Evolutionary conservation across 2,113 vertebrate genomes (phyloP).

Genomic region (Xiphorhynchus elegans): DNA sequence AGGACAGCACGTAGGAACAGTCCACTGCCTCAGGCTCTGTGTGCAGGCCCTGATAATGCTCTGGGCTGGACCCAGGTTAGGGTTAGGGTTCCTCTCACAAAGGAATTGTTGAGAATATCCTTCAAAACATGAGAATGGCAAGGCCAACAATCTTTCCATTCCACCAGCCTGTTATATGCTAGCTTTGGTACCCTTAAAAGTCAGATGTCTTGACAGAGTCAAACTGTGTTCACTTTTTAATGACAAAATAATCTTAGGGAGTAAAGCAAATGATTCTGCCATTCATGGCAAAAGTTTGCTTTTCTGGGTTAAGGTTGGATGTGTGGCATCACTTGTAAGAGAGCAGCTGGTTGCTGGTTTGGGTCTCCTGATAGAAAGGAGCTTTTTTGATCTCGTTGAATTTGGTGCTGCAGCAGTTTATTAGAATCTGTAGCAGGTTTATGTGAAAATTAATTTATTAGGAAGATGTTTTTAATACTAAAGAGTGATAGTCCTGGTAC

Average conservation of each 20-base stretch:
- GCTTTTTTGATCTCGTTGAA: not conserved
- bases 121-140: not conserved
- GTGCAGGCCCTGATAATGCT: not conserved
- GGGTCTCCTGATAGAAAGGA: not conserved
- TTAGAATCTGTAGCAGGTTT: not conserved
- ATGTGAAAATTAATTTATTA: not conserved
- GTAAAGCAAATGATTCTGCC: not conserved
- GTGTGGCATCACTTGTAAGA: not conserved
- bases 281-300: not conserved
- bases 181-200: not conserved
- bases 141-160: not conserved
- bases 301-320: not conserved
- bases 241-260: not conserved
- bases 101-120: not conserved
- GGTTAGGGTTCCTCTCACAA: too few relatives aligned
- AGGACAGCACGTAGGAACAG: not conserved
- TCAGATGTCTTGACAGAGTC: not conserved
- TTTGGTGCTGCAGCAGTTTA: not conserved
- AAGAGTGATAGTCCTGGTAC: not conserved
- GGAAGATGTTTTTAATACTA: not conserved
- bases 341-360: not conserved
- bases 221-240: not conserved
- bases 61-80: not conserved
- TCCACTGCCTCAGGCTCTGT: fast-evolving
- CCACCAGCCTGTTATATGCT: not conserved